phyloP scores from a whole-genome alignment of 2,113 vertebrate genomes.

The Origma solitaria region DNA sequence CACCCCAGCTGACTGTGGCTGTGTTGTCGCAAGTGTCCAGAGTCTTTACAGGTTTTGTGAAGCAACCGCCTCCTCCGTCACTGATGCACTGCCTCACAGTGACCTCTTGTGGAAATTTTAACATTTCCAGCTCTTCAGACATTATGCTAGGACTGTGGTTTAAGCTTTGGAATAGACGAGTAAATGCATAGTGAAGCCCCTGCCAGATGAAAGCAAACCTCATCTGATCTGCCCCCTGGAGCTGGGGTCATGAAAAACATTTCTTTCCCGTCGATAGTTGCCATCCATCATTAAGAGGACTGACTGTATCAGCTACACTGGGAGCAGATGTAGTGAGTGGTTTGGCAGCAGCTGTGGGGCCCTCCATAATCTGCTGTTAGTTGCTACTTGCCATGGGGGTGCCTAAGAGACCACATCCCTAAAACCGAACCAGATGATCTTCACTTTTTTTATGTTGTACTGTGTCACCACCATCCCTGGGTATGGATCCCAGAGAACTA shows the following conservation, averaged over 20 bases:
- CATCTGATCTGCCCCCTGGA: not conserved
- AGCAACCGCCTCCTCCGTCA: too few relatives aligned
- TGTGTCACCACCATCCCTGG: not conserved
- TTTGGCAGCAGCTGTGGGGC: not conserved
- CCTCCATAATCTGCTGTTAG: not conserved
- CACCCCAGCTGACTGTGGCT: not conserved
- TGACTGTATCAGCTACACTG: not conserved
- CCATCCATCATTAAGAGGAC: not conserved
- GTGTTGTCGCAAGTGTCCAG: accelerated
- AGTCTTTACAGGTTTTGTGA: not conserved
- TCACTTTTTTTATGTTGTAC: not conserved
- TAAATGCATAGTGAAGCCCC: not conserved
- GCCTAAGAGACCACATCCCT: not conserved
- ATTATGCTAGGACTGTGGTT: accelerated
- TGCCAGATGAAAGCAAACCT: not conserved
- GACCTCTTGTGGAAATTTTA: slow-evolving; percentile 23
- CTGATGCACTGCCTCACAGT: not conserved
- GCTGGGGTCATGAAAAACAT: not conserved
- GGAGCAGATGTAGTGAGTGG: not conserved
- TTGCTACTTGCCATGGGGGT: not conserved
- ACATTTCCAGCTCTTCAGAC: not conserved
- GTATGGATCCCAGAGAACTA: not conserved
- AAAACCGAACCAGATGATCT: too few relatives aligned
- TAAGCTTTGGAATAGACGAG: not conserved
- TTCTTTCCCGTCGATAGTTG: not conserved